A percentile compares a stretch with the other conserved stretches of the same genome.
Conservation (phyloP, 37 sponge, comb jelly and placozoan species). For the Geodia barretti region DNA sequence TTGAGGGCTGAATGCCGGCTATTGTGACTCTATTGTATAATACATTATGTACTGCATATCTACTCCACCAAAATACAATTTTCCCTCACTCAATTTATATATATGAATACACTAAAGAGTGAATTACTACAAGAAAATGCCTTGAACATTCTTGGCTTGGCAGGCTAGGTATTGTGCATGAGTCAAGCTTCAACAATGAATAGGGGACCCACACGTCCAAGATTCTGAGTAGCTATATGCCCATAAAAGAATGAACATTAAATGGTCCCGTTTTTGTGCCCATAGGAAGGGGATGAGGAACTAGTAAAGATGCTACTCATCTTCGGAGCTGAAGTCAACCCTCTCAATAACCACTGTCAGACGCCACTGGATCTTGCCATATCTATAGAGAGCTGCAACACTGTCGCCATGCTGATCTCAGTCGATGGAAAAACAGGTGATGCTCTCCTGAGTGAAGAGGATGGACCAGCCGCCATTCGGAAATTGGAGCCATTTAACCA, state of each 20-base stretch:
- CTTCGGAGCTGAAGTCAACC: slow-evolving; percentile 29
- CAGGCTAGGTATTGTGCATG: no score
- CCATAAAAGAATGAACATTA: no score
- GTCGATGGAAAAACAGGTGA: background rate
- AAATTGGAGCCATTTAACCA: background rate
- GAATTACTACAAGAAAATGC: no score
- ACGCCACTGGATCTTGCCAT: slow-evolving; percentile 29
- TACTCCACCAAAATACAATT: no score
- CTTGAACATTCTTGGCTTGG: no score
- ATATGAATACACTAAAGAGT: no score
- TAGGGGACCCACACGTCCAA: no score
- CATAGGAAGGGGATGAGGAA: background rate
- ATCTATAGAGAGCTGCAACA: background rate
- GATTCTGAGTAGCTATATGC: no score
- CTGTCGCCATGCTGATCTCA: background rate
- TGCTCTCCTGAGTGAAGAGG: background rate
- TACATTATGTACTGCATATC: no score
- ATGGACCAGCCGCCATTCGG: background rate
- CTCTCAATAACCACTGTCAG: background rate
- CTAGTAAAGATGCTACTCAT: slow-evolving; percentile 17
- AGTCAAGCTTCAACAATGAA: no score
- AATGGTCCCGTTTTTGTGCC: background rate
- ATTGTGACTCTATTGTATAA: no score
- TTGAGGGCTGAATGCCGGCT: slow-evolving; percentile 40
- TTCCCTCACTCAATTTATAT: no score